These are phyloP conservation scores for Eilema caniola DNA, from an alignment of 2,888 invertebrate genomes.

Conservation along the genomic window DNA sequence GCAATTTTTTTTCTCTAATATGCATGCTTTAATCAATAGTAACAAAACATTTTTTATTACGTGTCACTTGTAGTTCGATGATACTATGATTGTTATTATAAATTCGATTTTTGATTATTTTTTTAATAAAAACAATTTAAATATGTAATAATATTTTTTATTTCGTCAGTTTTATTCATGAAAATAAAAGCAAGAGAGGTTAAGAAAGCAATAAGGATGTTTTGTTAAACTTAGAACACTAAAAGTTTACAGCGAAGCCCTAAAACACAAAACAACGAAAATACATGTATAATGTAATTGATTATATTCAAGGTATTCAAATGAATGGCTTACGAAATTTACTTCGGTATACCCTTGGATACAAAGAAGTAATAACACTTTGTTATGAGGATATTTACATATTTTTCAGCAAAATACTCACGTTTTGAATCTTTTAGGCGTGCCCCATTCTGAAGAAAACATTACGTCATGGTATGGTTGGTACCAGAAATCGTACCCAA, in stretches of 20 bases:
- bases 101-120: too few relatives aligned
- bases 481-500: constrained; percentile 99
- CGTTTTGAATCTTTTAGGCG: constrained; percentile 92
- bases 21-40: neutral
- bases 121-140: neutral
- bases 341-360: neutral
- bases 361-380: neutral
- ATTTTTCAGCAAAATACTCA: constrained; percentile 63
- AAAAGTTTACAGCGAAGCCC: neutral
- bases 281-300: constrained; percentile 31
- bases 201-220: neutral
- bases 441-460: constrained; percentile 97
- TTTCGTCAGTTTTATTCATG: too few relatives aligned
- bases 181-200: neutral
- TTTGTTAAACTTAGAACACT: neutral
- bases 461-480: constrained; percentile 97
- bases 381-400: neutral
- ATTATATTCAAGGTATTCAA: constrained; percentile 33
- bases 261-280: neutral
- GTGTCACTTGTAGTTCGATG: too few relatives aligned
- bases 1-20: neutral
- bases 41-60: too few relatives aligned
- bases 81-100: too few relatives aligned
- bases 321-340: constrained; percentile 27
- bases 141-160: neutral